Conservation (phyloP, 2,113 vertebrate genomes). For the Sardina pilchardus region DNA sequence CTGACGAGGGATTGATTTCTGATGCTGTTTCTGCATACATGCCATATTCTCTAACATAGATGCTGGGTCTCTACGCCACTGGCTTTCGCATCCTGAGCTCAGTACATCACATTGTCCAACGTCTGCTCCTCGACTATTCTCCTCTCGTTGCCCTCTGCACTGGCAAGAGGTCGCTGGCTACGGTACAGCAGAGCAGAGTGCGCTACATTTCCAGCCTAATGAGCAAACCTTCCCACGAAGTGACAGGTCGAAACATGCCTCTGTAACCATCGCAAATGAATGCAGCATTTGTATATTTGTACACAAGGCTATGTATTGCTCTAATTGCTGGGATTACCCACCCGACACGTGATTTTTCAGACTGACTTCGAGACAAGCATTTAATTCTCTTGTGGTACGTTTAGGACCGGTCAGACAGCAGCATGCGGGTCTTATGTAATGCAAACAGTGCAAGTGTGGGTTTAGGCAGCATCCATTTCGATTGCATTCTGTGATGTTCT, state of each 20-base stretch:
- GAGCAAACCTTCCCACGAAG: background rate
- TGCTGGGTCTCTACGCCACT: background rate
- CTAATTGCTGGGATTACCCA: constrained; percentile 1
- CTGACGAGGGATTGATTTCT: background rate
- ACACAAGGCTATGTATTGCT: background rate
- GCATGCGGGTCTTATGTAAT: constrained; percentile 51
- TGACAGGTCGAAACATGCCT: background rate
- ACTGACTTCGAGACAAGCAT: background rate
- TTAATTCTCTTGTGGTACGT: constrained; percentile 46
- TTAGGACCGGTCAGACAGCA: constrained; percentile 47
- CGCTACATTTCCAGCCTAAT: background rate
- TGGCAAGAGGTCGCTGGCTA: constrained; percentile 2
- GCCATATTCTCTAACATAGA: background rate
- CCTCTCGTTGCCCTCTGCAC: background rate
- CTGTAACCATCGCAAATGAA: background rate
- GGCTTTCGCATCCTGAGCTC: background rate
- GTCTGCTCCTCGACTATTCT: background rate
- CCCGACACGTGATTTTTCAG: constrained; percentile 1
- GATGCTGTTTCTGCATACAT: background rate
- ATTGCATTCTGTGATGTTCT: constrained; percentile 18
- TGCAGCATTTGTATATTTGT: background rate
- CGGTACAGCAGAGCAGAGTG: background rate
- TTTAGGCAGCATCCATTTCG: constrained; percentile 35
- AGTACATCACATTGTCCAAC: background rate
- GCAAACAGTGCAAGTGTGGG: constrained; percentile 37